Conservation (phyloP, 2,888 invertebrate species). For the Limenitis camilla region DNA sequence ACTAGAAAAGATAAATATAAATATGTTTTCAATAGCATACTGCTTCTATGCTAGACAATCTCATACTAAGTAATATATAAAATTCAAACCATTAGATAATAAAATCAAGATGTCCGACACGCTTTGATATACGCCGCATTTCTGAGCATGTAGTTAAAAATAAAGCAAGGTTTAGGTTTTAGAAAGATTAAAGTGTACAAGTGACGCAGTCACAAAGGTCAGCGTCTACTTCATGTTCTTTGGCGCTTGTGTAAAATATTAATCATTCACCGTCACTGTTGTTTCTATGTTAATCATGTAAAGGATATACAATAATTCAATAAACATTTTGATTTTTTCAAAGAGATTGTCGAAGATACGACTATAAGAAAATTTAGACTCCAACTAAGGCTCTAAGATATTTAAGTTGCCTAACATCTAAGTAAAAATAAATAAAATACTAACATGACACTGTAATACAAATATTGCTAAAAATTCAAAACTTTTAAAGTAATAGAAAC, state of each 20-base stretch:
- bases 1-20: no score
- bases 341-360: no score
- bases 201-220: conserved; percentile 1
- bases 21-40: no score
- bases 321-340: background rate
- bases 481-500: background rate
- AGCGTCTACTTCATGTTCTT: conserved; percentile 5
- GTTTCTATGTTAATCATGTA: background rate
- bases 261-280: background rate
- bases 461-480: background rate
- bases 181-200: conserved; percentile 7
- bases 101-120: background rate
- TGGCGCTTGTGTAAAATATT: conserved; percentile 1
- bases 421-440: background rate
- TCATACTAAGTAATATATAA: no score
- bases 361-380: no score
- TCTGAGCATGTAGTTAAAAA: background rate
- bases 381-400: no score
- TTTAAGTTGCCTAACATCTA: no score
- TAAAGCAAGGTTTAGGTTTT: conserved; percentile 7
- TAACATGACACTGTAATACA: background rate
- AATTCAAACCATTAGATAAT: no score
- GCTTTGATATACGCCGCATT: background rate
- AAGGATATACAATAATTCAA: background rate
- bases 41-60: no score